phyloP scores from a whole-genome alignment of 2,888 invertebrate species.

The Ditylenchus weischeri region DNA sequence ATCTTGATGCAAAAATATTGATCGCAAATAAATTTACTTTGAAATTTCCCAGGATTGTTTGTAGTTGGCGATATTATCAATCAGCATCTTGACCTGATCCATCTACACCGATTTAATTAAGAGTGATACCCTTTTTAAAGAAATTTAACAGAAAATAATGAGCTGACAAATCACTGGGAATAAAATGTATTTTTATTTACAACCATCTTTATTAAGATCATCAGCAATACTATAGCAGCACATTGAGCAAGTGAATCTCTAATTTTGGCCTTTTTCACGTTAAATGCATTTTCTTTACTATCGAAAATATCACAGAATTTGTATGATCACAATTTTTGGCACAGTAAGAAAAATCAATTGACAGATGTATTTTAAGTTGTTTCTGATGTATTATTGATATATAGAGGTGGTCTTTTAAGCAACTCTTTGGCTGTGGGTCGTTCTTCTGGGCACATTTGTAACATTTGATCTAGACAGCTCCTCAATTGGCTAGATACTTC shows the following conservation, averaged over 20 bases:
- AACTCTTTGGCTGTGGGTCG: conserved; percentile 35
- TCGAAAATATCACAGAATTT: conserved; percentile 1
- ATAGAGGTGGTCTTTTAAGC: conserved; percentile 23
- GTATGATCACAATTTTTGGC: neutral
- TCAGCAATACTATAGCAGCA: too few relatives aligned
- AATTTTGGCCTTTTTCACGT: too few relatives aligned
- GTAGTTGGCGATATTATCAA: neutral
- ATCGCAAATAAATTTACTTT: conserved; percentile 2
- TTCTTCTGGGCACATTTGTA: conserved; percentile 26
- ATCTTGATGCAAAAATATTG: neutral
- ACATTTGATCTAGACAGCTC: conserved; percentile 28
- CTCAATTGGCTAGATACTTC: conserved; percentile 16
- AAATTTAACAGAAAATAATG: too few relatives aligned
- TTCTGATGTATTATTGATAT: neutral
- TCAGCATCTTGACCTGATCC: neutral
- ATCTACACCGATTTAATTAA: neutral
- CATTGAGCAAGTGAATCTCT: too few relatives aligned
- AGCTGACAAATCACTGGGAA: too few relatives aligned
- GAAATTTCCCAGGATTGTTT: neutral
- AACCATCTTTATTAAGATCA: too few relatives aligned
- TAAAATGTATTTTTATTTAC: too few relatives aligned
- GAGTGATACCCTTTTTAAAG: neutral
- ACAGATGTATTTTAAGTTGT: neutral
- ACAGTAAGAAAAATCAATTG: neutral
- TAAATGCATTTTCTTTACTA: neutral